Base-by-base conservation (phyloP, 2,797 vertebrate genomes). In the Sciurus vulgaris region DNA sequence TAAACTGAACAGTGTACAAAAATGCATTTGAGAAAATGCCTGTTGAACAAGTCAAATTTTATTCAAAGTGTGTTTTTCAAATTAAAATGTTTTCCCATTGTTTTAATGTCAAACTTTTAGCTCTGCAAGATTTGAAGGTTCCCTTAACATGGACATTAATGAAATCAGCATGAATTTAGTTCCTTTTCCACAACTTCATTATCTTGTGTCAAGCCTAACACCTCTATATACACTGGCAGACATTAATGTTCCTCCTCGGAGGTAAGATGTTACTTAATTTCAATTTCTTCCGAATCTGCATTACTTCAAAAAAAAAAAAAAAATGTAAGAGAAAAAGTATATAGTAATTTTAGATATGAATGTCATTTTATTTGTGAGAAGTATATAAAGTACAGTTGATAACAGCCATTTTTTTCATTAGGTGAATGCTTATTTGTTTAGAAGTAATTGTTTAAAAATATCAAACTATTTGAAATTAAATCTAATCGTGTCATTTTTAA, bases 101-200 rank as follows among this genome's bases (percentile, higher is more conserved):
- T 59, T 86, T 63, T 78, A 87, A 93, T 96, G 14, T 95, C 96
- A 22, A 77, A 97, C 85, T 97, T 98, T 96, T 97, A 99, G 99
- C 97, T 99, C 99, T 33, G 98, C 99, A 5, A 99, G 99, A 61
- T 99, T 99, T 98, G 99, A 99, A 95, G 99, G 99, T 20, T 99
- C 99, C 8, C 99, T 99, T 95, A 99, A 99, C 97, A 99, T 99
- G 99, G 99, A 99, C 98, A 98, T 99, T 97, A 99, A 99, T 97
- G 99, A 99, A 98, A 99, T 99, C 69, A 99, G 98, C 95, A 99
- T 99, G 99, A 99, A 99, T 98, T 98, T 99, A 98, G 99, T 99
- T 89, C 99, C 99, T 0, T 99, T 99, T 98, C 99, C 99, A 69
- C 99, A 98, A 49, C 98, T 99, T 88, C 99, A 99, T 98, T 99